Percentiles rank a stretch among this genome's conserved stretches.
phyloP scores from a whole-genome alignment of 1,140 invertebrate genomes.

The Leucophenga varia region DNA sequence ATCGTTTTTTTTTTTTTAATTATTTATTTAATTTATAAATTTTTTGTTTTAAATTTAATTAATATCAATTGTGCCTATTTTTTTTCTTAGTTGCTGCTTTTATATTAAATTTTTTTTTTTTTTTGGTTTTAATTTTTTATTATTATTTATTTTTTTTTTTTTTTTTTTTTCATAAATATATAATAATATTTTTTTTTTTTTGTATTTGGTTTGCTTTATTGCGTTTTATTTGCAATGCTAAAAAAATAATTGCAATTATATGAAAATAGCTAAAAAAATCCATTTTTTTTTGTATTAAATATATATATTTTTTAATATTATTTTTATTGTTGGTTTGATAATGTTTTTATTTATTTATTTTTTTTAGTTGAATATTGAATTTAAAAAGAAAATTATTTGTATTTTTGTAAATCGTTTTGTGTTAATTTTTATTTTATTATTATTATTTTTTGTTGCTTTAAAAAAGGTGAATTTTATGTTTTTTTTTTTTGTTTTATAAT shows the following conservation, averaged over 20 bases:
- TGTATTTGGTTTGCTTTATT: not conserved
- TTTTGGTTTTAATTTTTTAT: no score
- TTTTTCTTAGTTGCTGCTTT: not conserved
- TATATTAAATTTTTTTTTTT: not conserved
- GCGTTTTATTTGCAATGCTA: not conserved
- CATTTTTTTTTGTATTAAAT: not conserved
- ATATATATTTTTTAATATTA: not conserved
- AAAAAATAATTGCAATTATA: slow-evolving; percentile 7
- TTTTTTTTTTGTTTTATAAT: no score
- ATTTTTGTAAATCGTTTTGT: not conserved
- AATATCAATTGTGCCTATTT: slow-evolving; percentile 40
- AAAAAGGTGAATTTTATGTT: no score
- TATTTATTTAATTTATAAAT: slow-evolving; percentile 23
- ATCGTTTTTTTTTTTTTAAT: slow-evolving; percentile 21
- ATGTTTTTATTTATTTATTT: not conserved
- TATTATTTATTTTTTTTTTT: no score
- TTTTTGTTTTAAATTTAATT: slow-evolving; percentile 28
- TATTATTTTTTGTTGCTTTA: not conserved
- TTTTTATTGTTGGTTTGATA: not conserved
- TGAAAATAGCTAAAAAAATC: slow-evolving; percentile 3
- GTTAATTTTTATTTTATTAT: not conserved
- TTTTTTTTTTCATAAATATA: no score
- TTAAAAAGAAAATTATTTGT: not conserved
- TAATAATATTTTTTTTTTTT: not conserved
- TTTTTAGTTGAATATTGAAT: not conserved